phyloP scores from a whole-genome alignment of 1,140 invertebrate species.

The Wiebesia pumilae region DNA sequence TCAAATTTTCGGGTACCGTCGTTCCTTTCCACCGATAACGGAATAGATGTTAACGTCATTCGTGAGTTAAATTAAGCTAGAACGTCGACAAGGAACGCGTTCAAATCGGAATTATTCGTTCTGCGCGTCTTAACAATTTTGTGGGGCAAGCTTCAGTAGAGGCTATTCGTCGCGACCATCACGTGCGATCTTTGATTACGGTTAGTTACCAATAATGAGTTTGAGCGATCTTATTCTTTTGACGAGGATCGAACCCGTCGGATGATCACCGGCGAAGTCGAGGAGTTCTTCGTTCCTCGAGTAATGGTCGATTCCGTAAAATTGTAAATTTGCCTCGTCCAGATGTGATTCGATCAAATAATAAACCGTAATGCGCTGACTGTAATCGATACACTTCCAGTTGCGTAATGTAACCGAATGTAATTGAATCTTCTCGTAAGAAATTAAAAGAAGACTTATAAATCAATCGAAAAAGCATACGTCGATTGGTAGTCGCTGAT shows the following conservation, averaged over 20 bases:
- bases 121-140: background rate
- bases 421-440: too few species aligned
- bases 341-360: too few species aligned
- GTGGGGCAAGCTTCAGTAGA: background rate
- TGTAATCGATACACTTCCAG: too few species aligned
- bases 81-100: background rate
- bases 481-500: background rate
- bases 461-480: too few species aligned
- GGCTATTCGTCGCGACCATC: background rate
- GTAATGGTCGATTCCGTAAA: too few species aligned
- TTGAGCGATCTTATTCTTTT: slow-evolving; percentile 1
- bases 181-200: background rate
- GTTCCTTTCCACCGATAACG: background rate
- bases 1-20: too few species aligned
- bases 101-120: background rate
- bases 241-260: background rate
- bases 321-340: too few species aligned
- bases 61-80: background rate
- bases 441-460: too few species aligned
- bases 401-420: too few species aligned
- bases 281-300: background rate
- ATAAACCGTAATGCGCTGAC: too few species aligned
- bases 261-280: background rate
- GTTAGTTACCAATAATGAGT: background rate
- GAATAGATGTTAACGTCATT: background rate